These are phyloP conservation scores for Catharus ustulatus DNA, from an alignment of 2,797 vertebrate genomes.

Conservation along the genomic window DNA sequence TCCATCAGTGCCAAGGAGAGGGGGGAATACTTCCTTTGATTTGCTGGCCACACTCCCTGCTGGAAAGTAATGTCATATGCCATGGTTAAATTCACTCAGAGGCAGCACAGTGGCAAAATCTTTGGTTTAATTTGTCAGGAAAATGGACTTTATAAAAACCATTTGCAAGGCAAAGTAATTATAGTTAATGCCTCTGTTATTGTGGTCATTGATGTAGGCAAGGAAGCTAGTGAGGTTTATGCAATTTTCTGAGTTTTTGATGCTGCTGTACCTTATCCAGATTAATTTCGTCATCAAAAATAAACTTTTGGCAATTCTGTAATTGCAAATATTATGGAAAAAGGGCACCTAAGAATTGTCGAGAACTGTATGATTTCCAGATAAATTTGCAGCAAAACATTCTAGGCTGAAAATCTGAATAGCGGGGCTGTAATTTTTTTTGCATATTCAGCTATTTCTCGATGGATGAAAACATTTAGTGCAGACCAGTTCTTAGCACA, in stretches of 20 bases:
- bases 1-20: background rate
- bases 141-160: background rate
- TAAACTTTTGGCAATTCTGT: background rate
- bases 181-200: background rate
- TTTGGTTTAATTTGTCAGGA: background rate
- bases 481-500: background rate
- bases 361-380: background rate
- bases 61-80: background rate
- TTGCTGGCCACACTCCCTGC: background rate
- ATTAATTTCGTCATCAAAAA: constrained; percentile 5
- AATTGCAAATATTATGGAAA: background rate
- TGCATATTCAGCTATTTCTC: background rate
- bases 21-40: background rate
- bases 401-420: background rate
- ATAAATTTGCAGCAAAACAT: background rate
- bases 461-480: background rate
- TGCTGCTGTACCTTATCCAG: background rate
- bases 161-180: background rate
- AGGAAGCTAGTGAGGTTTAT: background rate
- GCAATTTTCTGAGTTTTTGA: background rate
- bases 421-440: background rate
- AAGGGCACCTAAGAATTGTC: background rate
- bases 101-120: background rate
- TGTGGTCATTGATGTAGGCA: background rate
- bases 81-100: background rate